phyloP scores from a whole-genome alignment of 2,113 vertebrate species.

The Phaetusa simplex region DNA sequence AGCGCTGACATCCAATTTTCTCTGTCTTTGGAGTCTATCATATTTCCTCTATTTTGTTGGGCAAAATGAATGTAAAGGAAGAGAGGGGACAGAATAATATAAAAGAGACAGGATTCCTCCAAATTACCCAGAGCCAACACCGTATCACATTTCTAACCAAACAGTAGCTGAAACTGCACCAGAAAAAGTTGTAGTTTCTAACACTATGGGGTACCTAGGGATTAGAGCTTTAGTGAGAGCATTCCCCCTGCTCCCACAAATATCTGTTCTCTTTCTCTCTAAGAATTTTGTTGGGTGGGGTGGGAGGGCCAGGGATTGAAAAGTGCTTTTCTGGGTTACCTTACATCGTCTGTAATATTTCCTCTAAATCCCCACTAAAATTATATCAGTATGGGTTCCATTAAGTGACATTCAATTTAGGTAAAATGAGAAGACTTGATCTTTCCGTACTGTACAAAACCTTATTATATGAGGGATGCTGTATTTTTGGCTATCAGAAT shows the following conservation, averaged over 20 bases:
- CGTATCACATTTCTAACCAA: constrained; percentile 53
- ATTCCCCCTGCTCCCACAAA: neutral
- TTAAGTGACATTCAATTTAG: constrained; percentile 54
- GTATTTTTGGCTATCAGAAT: constrained; percentile 32
- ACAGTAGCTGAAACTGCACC: constrained; percentile 30
- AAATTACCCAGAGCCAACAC: neutral
- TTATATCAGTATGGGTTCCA: neutral
- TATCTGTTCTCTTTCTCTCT: constrained; percentile 29
- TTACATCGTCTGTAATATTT: constrained; percentile 58
- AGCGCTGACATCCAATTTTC: constrained; percentile 3
- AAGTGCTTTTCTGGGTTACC: constrained; percentile 47
- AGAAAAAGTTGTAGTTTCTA: constrained; percentile 23
- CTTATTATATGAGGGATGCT: constrained; percentile 34
- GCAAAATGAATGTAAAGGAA: neutral
- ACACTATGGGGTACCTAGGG: constrained; percentile 29
- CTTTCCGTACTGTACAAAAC: constrained; percentile 46
- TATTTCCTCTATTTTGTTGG: constrained; percentile 7
- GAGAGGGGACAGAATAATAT: neutral
- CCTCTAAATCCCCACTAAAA: constrained; percentile 34
- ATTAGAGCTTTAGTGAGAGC: constrained; percentile 37
- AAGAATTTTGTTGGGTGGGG: constrained; percentile 51
- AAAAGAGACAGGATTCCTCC: neutral
- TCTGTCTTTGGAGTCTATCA: neutral
- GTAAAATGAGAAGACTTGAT: constrained; percentile 56
- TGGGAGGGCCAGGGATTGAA: neutral